These are phyloP conservation scores for Solea solea DNA, from an alignment of 2,113 vertebrate genomes.

Conservation along the genomic window DNA sequence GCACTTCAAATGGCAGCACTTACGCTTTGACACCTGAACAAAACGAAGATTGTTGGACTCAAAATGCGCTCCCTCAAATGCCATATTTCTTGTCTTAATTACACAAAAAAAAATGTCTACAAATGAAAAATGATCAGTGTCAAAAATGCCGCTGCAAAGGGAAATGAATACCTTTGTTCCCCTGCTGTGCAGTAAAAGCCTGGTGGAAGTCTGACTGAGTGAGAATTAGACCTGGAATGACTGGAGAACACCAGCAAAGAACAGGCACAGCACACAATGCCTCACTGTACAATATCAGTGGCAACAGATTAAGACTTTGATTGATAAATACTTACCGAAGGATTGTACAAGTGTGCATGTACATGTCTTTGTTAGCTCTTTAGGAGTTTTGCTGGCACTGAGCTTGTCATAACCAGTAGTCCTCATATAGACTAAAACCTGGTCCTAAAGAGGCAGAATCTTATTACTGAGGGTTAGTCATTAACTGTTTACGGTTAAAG, in stretches of 20 bases:
- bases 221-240: constrained; percentile 23
- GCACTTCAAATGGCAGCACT: constrained; percentile 1
- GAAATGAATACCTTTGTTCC: constrained; percentile 30
- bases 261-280: not conserved
- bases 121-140: constrained; percentile 47
- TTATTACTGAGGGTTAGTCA: too few relatives aligned
- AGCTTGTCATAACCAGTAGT: too few relatives aligned
- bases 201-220: constrained; percentile 36
- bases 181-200: constrained; percentile 56
- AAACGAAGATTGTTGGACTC: constrained; percentile 2
- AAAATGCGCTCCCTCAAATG: constrained; percentile 4
- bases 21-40: not conserved
- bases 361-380: too few relatives aligned
- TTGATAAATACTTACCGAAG: constrained; percentile 35
- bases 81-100: constrained; percentile 31
- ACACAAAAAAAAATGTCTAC: constrained; percentile 18
- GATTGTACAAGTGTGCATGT: not conserved
- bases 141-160: constrained; percentile 42
- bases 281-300: constrained; percentile 11
- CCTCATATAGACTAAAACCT: too few relatives aligned
- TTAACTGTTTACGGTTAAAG: too few relatives aligned
- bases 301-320: constrained; percentile 24
- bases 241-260: constrained; percentile 33
- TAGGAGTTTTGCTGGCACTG: too few relatives aligned
- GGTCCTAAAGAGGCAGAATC: too few relatives aligned